Base-by-base conservation (phyloP, 2,797 vertebrate species). In the Melanotaenia pygmaea region DNA sequence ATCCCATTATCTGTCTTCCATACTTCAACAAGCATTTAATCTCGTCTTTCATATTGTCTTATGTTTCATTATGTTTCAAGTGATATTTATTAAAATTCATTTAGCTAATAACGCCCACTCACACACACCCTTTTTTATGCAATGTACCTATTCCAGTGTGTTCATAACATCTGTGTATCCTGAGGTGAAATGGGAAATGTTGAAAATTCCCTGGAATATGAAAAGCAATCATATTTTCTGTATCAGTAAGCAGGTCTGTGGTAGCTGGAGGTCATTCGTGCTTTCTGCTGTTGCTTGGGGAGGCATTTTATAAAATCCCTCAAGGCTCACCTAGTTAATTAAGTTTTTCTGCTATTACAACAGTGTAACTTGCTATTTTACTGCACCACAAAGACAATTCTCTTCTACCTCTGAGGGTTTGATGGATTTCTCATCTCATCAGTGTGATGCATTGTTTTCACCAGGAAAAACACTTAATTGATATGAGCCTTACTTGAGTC, bases 211-310 rank as follows among this genome's bases (percentile, higher is more conserved):
- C 77, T 91, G 84, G 84, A 89, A 93, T 92, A 93, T 93, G 90
- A 94, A 94, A 95, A 93, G 93, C 94, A 95, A 95, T 95, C 94
- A 94, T 81, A 94, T 94, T 94, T 95, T 94, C 93, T 94, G 94
- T 93, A 91, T 94, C 87, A 88, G 94, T 95, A 95, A 94, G 94
- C 94, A 95, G 93, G 92, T 95, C 87, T 90, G 69, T 16, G 79
- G 81, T 92, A 93, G 88, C 91, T 88, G 59, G 90, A 73, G 82
- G 88, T 95, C 86, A 91, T 91, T 92, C 89, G 83, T 76, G 81
- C 78, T 86, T 92, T 77, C 73, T 81, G 71, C 79, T 86, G 91
- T 82, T 89, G 81, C 84, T 93, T 88, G 74, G 86, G 89, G 88
- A 94, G 91, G 84, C 90, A 76, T 88, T 93, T 87, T 88, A 72